Evolutionary conservation across 1,140 invertebrate species (phyloP).

Genomic region (Bombus ignitus): DNA sequence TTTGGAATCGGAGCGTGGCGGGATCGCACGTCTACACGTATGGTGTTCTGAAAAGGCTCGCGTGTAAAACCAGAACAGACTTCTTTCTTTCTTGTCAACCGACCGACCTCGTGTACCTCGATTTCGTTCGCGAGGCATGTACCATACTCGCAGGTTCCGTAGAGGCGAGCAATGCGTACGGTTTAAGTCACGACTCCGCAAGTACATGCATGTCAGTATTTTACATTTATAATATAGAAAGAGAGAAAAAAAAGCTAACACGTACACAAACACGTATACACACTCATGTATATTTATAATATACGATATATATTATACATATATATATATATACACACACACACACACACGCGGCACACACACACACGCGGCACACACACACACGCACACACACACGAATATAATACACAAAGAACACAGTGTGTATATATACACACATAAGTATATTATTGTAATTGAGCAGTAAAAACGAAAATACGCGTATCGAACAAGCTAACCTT

Average conservation of each 20-base stretch:
- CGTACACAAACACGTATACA: conserved; percentile 5
- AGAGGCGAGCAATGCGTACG: conserved; percentile 32
- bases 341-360: neutral
- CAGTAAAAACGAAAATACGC: conserved; percentile 37
- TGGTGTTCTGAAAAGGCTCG: neutral
- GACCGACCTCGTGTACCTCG: neutral
- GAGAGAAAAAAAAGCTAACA: conserved; percentile 22
- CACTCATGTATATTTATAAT: conserved; percentile 28
- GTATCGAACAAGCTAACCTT: conserved; percentile 42
- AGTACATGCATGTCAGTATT: conserved; percentile 67
- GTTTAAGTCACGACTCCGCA: conserved; percentile 53
- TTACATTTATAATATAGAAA: conserved; percentile 61
- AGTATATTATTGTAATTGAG: conserved; percentile 61
- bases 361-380: neutral
- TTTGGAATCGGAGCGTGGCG: conserved; percentile 32
- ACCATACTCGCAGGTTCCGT: conserved; percentile 5
- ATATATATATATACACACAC: neutral
- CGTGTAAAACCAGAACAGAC: neutral
- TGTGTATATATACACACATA: neutral
- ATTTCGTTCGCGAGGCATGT: neutral
- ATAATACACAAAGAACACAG: neutral
- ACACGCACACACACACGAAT: neutral
- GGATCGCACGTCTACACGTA: conserved; percentile 8
- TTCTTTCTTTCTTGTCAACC: neutral
- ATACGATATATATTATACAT: conserved; percentile 5